phyloP scores from a whole-genome alignment of 2,797 vertebrate genomes.

The Chaetophractus vellerosus region DNA sequence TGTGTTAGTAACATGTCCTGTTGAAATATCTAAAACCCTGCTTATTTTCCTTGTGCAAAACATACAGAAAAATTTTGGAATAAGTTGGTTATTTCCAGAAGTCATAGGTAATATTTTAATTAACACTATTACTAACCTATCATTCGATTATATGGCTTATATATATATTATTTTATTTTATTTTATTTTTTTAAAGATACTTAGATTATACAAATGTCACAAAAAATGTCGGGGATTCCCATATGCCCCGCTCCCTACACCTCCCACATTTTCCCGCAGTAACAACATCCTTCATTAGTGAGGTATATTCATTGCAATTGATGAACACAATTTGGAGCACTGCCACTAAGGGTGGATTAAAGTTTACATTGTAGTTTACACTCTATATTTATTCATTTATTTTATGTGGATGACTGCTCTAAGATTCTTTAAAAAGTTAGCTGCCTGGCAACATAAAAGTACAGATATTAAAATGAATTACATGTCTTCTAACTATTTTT shows the following conservation, averaged over 20 bases:
- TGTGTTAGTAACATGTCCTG: constrained; percentile 46
- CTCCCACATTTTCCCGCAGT: no score
- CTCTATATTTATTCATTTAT: constrained; percentile 48
- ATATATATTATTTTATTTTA: constrained; percentile 54
- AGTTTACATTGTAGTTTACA: no score
- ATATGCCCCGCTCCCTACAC: no score
- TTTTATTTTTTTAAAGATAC: no score
- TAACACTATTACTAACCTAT: constrained; percentile 37
- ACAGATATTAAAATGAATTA: constrained; percentile 82
- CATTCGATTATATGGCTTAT: constrained; percentile 49
- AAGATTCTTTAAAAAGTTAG: constrained; percentile 79
- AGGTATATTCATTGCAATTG: no score
- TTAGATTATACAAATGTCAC: no score
- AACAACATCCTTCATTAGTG: no score
- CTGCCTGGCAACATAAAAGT: constrained; percentile 82
- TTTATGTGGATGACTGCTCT: constrained; percentile 64
- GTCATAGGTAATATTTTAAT: constrained; percentile 64
- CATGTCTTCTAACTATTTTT: constrained; percentile 81
- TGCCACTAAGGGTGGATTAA: no score
- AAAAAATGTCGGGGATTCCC: no score
- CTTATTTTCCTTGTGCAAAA: constrained; percentile 7
- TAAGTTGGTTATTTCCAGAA: constrained; percentile 46
- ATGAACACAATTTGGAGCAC: no score
- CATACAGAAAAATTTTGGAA: constrained; percentile 35
- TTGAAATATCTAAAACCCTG: constrained; percentile 55